Evolutionary conservation across 2,888 invertebrate genomes (phyloP).

Genomic region (Dioctria linearis): DNA sequence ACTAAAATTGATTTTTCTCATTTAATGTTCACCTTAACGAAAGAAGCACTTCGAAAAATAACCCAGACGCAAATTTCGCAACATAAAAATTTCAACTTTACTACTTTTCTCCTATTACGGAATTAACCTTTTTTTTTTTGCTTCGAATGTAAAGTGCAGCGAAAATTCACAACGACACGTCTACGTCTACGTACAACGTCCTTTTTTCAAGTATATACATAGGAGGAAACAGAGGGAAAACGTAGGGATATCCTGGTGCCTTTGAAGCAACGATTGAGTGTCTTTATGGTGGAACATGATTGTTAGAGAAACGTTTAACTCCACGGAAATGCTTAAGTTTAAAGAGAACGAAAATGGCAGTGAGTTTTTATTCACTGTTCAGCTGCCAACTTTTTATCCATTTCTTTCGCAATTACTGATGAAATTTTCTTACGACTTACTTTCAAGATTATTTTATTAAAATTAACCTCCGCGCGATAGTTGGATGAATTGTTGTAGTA

Average conservation of each 20-base stretch:
- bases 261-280: not conserved
- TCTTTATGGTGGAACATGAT: conserved; percentile 9
- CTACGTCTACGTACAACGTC: not conserved
- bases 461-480: not conserved
- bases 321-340: not conserved
- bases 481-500: not conserved
- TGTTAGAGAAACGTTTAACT: not conserved
- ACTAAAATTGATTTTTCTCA: too few species aligned
- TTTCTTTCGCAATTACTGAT: not conserved
- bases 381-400: not conserved
- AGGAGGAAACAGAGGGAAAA: not conserved
- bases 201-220: not conserved
- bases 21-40: too few species aligned
- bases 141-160: not conserved
- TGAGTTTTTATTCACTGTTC: conserved; percentile 1
- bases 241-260: not conserved
- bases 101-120: not conserved
- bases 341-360: not conserved
- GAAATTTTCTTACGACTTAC: not conserved
- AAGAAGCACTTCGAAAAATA: too few species aligned
- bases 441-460: conserved; percentile 9
- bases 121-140: not conserved
- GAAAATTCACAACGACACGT: not conserved
- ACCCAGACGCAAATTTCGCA: not conserved
- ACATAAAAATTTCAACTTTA: conserved; percentile 1